Evolutionary conservation across 2,113 vertebrate species (phyloP), one percentile per base, ranked within the genome.

Genomic region (Aleadryas rufinucha): DNA sequence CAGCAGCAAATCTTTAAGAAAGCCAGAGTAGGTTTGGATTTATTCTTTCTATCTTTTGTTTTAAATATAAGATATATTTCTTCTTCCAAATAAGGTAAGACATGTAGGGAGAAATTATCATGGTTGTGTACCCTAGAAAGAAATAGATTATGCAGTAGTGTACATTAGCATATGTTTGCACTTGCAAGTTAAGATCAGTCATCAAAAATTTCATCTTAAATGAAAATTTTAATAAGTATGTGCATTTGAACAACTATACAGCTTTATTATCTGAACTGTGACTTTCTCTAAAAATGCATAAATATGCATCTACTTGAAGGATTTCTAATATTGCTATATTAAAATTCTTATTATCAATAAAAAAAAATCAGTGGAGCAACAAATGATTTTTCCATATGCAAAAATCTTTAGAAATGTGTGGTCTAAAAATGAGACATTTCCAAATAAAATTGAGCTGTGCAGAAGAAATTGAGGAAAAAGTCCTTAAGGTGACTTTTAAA

Each of bases 401-500:
- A 96, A 97, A 97, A 94, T 97, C 91, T 77, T 47, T 83, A 93
- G 92, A 95, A 86, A 89, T 84, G 95, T 82, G 80, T 92, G 89
- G 94, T 87, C 97, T 96, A 64, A 93, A 97, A 97, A 97, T 95
- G 97, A 98, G 95, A 95, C 94, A 92, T 97, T 97, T 97, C 93
- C 84, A 97, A 97, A 97, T 97, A 97, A 96, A 97, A 98, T 97
- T 96, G 97, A 97, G 95, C 95, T 88, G 92, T 91, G 92, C 4
- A 13, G 81, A 95, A 96, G 90, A 97, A 97, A 97, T 93, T 92
- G 97, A 97, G 90, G 90, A 82, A 95, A 90, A 97, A 97, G 93
- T 98, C 97, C 97, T 98, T 97, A 97, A 97, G 97, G 97, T 98
- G 98, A 98, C 97, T 98, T 98, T 95, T 97, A 97, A 98, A 98